Evolutionary conservation across 2,888 invertebrate genomes (phyloP).

Genomic region (Bedellia somnulentella): DNA sequence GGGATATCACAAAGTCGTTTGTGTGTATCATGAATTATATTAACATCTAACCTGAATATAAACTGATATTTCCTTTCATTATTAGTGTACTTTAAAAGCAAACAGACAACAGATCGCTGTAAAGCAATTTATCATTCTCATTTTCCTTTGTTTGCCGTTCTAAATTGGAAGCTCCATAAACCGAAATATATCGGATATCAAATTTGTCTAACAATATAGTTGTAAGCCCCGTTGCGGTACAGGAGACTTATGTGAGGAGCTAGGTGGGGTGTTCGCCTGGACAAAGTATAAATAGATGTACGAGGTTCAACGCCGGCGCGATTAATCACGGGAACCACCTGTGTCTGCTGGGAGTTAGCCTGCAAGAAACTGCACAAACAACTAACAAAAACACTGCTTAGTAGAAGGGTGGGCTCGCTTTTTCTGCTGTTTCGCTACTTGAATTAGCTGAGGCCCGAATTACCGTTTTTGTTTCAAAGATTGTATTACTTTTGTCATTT

Average conservation of each 20-base stretch:
- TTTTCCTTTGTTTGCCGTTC: background rate
- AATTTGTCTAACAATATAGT: background rate
- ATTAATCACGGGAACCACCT: constrained; percentile 41
- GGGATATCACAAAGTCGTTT: background rate
- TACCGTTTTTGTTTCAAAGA: too few relatives aligned
- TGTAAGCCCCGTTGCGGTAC: too few relatives aligned
- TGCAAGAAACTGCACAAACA: background rate
- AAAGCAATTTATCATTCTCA: background rate
- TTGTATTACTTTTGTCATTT: too few relatives aligned
- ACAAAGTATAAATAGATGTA: constrained; percentile 35
- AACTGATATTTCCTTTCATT: too few relatives aligned
- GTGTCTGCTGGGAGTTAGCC: constrained; percentile 5
- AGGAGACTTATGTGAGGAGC: background rate
- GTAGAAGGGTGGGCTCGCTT: too few relatives aligned
- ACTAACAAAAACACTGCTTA: too few relatives aligned
- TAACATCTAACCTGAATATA: too few relatives aligned
- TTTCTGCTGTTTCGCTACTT: too few relatives aligned
- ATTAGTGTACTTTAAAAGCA: too few relatives aligned
- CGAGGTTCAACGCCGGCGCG: constrained; percentile 15
- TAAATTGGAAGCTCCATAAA: background rate
- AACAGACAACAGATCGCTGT: too few relatives aligned
- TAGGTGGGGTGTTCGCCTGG: constrained; percentile 7
- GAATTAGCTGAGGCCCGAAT: too few relatives aligned
- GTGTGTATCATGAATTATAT: background rate
- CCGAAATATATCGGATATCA: background rate